A percentile compares a stretch with the other conserved stretches of the same genome.
Conservation (phyloP, 2,113 vertebrate species). For the Ornithorhynchus anatinus region DNA sequence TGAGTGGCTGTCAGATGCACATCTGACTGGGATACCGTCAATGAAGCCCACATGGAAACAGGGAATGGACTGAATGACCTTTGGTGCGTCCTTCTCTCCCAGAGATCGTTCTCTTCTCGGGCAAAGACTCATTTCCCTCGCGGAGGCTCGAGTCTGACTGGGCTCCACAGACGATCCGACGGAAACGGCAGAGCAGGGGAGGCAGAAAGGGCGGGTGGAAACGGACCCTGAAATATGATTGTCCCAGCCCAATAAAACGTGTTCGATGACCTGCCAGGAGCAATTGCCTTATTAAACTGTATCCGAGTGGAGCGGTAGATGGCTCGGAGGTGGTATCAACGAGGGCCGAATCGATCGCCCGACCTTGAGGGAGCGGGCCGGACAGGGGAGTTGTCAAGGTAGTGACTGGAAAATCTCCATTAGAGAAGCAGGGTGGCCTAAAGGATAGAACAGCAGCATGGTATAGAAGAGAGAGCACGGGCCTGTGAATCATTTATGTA, state of each 20-base stretch:
- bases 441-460: too few species aligned
- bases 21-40: too few species aligned
- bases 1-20: too few species aligned
- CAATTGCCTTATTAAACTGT: constrained; percentile 51
- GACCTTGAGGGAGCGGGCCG: background rate
- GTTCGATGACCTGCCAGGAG: background rate
- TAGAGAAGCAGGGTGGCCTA: too few species aligned
- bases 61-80: too few species aligned
- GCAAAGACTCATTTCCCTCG: background rate
- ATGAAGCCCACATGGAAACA: too few species aligned
- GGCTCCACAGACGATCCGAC: background rate
- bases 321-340: background rate
- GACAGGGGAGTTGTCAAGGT: constrained; percentile 5
- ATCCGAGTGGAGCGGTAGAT: constrained; percentile 27
- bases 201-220: background rate
- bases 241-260: constrained; percentile 22
- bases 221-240: constrained; percentile 20
- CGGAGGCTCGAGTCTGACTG: background rate
- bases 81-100: too few species aligned
- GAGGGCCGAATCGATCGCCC: constrained; percentile 10
- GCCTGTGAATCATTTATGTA: too few species aligned
- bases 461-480: too few species aligned
- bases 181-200: background rate
- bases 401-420: too few species aligned
- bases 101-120: too few species aligned